A percentile compares a stretch with the other conserved stretches of the same genome.
phyloP scores from a whole-genome alignment of 2,113 vertebrate species.

The Paradisaea rubra region DNA sequence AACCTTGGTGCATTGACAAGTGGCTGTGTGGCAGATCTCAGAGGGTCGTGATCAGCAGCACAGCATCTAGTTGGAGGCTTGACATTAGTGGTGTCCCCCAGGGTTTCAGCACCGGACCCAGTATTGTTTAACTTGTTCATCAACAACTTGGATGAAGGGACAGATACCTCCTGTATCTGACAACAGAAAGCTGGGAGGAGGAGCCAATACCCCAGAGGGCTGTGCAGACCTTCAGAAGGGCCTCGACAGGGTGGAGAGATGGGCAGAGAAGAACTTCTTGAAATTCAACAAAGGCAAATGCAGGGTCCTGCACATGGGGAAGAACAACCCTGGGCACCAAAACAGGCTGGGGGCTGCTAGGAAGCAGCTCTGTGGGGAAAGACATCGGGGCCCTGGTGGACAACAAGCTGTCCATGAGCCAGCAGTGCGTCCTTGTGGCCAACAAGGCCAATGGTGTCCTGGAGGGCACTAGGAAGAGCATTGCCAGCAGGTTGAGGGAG shows the following conservation, averaged over 20 bases:
- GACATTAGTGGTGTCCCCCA: fast-evolving
- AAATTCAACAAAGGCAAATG: background rate
- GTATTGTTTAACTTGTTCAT: background rate
- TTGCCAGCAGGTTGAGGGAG: fast-evolving
- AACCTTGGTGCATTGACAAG: background rate
- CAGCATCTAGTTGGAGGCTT: background rate
- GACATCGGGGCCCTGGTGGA: background rate
- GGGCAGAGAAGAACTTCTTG: fast-evolving
- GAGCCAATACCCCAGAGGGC: fast-evolving
- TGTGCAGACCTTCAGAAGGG: background rate
- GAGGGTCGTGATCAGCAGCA: background rate
- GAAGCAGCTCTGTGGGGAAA: background rate
- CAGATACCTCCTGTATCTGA: background rate
- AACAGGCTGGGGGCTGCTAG: background rate
- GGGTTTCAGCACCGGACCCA: background rate
- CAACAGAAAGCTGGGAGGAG: background rate
- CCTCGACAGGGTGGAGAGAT: fast-evolving
- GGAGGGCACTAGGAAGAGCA: background rate
- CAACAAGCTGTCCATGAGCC: background rate
- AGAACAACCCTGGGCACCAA: background rate
- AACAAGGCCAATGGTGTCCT: fast-evolving
- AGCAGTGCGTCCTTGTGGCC: background rate
- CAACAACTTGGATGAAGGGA: background rate
- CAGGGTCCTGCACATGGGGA: fast-evolving
- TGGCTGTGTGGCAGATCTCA: background rate